Evolutionary conservation across 92 coral and sea anemone species (phyloP).

Genomic region (Epizoanthus illoricatus): DNA sequence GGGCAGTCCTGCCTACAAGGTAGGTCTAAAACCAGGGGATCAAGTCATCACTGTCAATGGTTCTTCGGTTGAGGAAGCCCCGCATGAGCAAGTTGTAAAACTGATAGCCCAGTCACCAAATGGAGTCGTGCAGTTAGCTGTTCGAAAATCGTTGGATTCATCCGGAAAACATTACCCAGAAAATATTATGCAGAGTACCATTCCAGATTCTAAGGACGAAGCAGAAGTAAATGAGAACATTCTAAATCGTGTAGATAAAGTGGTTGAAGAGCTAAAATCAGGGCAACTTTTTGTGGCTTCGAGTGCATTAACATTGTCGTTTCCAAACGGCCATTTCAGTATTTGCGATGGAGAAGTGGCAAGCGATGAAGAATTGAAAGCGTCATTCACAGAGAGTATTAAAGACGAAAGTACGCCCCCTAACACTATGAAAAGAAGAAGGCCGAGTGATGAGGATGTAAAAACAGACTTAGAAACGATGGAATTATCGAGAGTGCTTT

Average conservation of each 20-base stretch:
- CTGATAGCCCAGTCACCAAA: slow-evolving; percentile 77
- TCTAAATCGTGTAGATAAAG: slow-evolving; percentile 86
- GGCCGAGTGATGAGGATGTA: slow-evolving; percentile 63
- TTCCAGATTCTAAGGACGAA: slow-evolving; percentile 56
- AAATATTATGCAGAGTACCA: slow-evolving; percentile 16
- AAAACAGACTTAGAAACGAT: slow-evolving; percentile 39
- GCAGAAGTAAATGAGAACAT: slow-evolving; percentile 58
- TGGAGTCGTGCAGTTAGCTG: slow-evolving; percentile 76
- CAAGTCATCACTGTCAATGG: slow-evolving; percentile 89
- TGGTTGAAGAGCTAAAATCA: slow-evolving; percentile 87
- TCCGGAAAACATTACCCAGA: slow-evolving; percentile 30
- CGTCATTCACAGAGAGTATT: slow-evolving; percentile 74
- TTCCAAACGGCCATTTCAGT: slow-evolving; percentile 57
- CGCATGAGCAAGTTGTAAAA: slow-evolving; percentile 91
- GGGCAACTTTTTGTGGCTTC: slow-evolving; percentile 69
- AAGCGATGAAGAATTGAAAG: slow-evolving; percentile 92
- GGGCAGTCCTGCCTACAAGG: slow-evolving; percentile 92
- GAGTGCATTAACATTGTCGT: slow-evolving; percentile 42
- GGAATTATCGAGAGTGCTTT: slow-evolving; percentile 47
- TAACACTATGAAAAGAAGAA: slow-evolving; percentile 49
- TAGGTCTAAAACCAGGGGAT: slow-evolving; percentile 89
- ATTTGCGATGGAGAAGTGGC: slow-evolving; percentile 79
- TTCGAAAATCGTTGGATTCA: slow-evolving; percentile 57
- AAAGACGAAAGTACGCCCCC: slow-evolving; percentile 63
- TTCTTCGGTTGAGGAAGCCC: slow-evolving; percentile 67